Evolutionary conservation across 2,888 invertebrate genomes (phyloP).

Genomic region (Pyrocoelia pectoralis): DNA sequence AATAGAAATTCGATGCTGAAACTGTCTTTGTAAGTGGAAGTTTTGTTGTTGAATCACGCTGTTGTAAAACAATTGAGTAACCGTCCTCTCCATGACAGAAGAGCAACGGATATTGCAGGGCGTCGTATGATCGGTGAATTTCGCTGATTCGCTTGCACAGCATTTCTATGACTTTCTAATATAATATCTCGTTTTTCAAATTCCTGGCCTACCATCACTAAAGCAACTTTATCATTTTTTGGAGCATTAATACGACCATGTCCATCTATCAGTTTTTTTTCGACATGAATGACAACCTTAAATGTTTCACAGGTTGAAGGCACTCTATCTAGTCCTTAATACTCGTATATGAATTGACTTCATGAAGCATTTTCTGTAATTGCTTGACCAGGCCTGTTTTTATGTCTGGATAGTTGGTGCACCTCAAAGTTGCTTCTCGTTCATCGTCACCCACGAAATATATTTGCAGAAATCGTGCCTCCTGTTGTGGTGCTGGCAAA

Average conservation of each 20-base stretch:
- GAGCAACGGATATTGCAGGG: neutral
- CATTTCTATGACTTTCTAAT: constrained; percentile 15
- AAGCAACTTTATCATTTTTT: constrained; percentile 51
- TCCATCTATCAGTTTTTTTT: constrained; percentile 49
- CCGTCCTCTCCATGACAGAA: too few species aligned
- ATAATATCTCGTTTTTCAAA: constrained; percentile 50
- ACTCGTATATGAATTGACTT: constrained; percentile 47
- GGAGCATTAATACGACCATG: constrained; percentile 53
- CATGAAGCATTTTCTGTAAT: constrained; percentile 38
- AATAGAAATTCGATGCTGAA: constrained; percentile 44
- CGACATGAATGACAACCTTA: constrained; percentile 50
- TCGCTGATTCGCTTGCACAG: neutral
- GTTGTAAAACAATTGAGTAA: constrained; percentile 44
- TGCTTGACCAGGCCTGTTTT: neutral
- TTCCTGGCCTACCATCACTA: constrained; percentile 51
- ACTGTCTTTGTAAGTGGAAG: too few species aligned
- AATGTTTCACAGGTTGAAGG: constrained; percentile 45
- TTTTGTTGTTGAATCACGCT: too few species aligned
- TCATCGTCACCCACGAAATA: constrained; percentile 43
- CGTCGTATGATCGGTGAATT: neutral
- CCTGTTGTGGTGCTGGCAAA: constrained; percentile 43
- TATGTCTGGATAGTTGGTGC: neutral
- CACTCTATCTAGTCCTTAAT: constrained; percentile 49
- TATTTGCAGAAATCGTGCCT: constrained; percentile 45
- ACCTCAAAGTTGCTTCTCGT: neutral